Base-by-base conservation (phyloP, 2,113 vertebrate species). In the Chamaetylas fuelleborni region DNA sequence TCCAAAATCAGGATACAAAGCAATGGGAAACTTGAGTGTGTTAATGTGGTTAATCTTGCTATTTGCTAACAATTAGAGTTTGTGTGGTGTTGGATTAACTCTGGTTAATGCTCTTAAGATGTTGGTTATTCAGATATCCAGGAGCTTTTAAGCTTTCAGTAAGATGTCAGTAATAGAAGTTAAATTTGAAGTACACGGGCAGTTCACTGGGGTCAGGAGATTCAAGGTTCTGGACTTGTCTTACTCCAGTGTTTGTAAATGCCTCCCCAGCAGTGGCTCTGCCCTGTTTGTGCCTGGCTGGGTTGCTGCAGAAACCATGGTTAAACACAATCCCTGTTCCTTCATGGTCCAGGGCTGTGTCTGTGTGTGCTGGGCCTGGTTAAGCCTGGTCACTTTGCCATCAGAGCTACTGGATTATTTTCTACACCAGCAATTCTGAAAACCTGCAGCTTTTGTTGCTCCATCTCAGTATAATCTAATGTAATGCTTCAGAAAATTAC, bases 71-170 rank as follows among this genome's bases (percentile, higher is more conserved):
- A 57, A 83, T 89, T 91, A 43, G 3, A n/a, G 58, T 61, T 66
- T 85, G 61, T 90, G 33, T 65, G 48, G 22, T 81, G 71, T 72
- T 80, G 93, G 95, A 96, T 96, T 94, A 89, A 71, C 91, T 92
- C 58, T 56, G 2, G 23, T 66, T 96, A 96, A 96, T 94, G 40
- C 93, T 81, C 85, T 93, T 96, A 96, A 69, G 19, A 2, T 0
- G 0, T 29, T 79, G 66, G 50, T 90, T 93, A 45, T 65, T 89
- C 78, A 88, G 33, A 72, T 72, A 80, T 77, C 53, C 38, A 31
- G 48, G 42, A 83, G 70, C 85, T 74, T 88, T 94, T 94, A 92
- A 94, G 93, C 93, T 91, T 67, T 47, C 64, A n/a, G 3, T 92
- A 29, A 87, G 86, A 64, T 77, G 57, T 31, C 1, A 6, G n/a